Evolutionary conservation across 2,797 vertebrate species (phyloP), one percentile per base, ranked within the genome.

Genomic region (Merluccius polli): DNA sequence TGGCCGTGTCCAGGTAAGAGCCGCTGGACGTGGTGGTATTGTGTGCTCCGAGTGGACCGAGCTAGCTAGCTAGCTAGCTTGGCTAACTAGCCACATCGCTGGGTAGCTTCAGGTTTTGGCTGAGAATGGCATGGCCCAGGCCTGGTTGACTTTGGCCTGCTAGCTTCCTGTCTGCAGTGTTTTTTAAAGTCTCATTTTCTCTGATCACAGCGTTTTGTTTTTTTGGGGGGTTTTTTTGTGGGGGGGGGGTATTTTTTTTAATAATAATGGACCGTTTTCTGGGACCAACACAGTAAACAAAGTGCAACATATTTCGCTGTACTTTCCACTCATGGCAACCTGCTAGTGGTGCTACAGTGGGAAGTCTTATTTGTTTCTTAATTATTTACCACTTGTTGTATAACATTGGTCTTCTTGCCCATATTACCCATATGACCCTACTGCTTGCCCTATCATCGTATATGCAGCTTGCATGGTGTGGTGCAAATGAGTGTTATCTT

Each of bases 1-100:
- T 95, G 94, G 94, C 94, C 75, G 92, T 95, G 73, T 93, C 94
- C 30, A 94, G 94, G 94, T 95, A 83, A 90, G 92, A 71, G 0
- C 52, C 27, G 0, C 12, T 71, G 3, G 27, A 18, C 11, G 0
- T 2, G 3, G 11, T 12, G 29, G 33, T 9, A 18, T 35, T 65
- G 11, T 74, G 30, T 48, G 13, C 24, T n/a, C 16, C 32, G 69
- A 59, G 48, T 63, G 16, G n/a, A 8, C 72, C 77, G 73, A 71
- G 78, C 83, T 70, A 76, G 67, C 31, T 11, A 59, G 89, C 86
- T 88, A 88, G 78, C 24, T 67, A 67, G 63, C 63, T 18, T 21
- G 21, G 65, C 65, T 69, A 11, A 30, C 67, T 69, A 31, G n/a
- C n/a, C 59, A 10, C 33, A 9, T 59, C 24, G 30, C 72, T 3